These are phyloP conservation scores for Drosophila longiperda DNA, from an alignment of 2,888 invertebrate species.

Conservation along the genomic window DNA sequence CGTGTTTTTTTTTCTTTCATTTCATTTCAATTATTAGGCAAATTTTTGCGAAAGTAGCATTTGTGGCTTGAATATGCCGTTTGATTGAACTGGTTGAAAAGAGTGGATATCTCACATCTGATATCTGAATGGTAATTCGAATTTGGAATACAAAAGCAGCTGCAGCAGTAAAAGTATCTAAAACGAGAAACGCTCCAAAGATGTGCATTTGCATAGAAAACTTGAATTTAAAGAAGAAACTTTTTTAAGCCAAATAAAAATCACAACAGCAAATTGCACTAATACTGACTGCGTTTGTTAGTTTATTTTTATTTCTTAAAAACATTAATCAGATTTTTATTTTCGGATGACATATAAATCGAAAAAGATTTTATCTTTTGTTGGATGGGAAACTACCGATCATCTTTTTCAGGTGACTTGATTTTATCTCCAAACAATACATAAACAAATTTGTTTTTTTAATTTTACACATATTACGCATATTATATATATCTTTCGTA, in stretches of 20 bases:
- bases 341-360: not conserved
- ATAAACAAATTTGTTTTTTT: not conserved
- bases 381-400: not conserved
- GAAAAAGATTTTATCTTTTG: not conserved
- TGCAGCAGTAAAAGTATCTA: constrained; percentile 22
- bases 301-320: not conserved
- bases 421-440: not conserved
- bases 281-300: not conserved
- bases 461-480: not conserved
- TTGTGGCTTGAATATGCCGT: constrained; percentile 47
- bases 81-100: constrained; percentile 20
- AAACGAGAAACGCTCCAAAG: constrained; percentile 5
- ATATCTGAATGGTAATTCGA: constrained; percentile 8
- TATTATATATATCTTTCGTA: no score
- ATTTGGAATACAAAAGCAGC: constrained; percentile 16
- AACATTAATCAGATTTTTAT: not conserved
- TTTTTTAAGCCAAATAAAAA: constrained; percentile 9
- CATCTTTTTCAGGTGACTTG: not conserved
- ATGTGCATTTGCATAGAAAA: constrained; percentile 19
- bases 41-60: constrained; percentile 75
- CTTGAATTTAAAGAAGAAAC: constrained; percentile 16
- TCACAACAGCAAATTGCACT: not conserved
- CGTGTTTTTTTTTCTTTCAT: constrained; percentile 34
- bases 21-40: constrained; percentile 71
- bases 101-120: not conserved